Conservation (phyloP, 2,888 invertebrate genomes). For the Alloplasta piceator region DNA sequence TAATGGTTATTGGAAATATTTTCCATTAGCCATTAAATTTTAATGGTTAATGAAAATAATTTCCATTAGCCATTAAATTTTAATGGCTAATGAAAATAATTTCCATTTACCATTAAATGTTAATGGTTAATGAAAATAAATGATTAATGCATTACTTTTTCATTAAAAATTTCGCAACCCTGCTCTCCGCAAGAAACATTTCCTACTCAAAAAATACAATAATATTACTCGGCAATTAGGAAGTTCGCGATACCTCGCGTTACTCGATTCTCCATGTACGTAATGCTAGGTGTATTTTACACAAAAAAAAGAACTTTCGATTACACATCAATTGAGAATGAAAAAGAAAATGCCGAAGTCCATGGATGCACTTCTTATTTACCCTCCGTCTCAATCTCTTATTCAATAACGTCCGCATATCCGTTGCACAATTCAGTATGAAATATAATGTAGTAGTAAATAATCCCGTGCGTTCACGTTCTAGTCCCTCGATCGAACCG, state of each 20-base stretch:
- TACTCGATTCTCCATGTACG: constrained; percentile 47
- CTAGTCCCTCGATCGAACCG: too few relatives aligned
- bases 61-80: too few relatives aligned
- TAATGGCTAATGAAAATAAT: too few relatives aligned
- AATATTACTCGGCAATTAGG: not conserved
- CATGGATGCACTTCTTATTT: constrained; percentile 43
- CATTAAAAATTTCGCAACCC: too few relatives aligned
- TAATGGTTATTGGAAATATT: too few relatives aligned
- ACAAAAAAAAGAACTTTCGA: constrained; percentile 48
- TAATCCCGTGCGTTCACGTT: not conserved
- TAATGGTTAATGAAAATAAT: too few relatives aligned
- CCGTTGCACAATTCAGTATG: constrained; percentile 7
- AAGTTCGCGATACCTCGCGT: not conserved
- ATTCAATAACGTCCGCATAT: constrained; percentile 11
- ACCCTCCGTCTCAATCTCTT: constrained; percentile 1
- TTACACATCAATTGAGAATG: constrained; percentile 57
- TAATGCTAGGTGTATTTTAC: constrained; percentile 63
- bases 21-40: too few relatives aligned
- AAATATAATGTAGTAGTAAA: constrained; percentile 9
- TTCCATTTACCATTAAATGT: too few relatives aligned
- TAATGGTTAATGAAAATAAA: too few relatives aligned
- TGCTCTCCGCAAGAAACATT: not conserved
- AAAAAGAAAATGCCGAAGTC: constrained; percentile 50
- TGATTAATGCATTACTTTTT: too few relatives aligned
- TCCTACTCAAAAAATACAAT: not conserved